Conservation (phyloP, 2,113 vertebrate species). For the Pseudolaguvia tuberculata region DNA sequence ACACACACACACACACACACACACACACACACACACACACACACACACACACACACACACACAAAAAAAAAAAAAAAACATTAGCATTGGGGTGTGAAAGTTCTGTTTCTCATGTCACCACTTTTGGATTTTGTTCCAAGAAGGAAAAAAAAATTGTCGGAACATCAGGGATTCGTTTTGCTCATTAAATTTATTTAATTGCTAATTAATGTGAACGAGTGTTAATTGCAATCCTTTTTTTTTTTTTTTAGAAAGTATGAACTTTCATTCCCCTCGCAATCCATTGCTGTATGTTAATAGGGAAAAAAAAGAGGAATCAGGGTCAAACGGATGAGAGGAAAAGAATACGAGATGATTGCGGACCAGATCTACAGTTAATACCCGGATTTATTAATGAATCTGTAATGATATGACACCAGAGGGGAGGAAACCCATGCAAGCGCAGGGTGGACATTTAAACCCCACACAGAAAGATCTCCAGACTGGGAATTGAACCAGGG, state of each 20-base stretch:
- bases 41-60: not conserved
- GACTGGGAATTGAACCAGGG: too few relatives aligned
- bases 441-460: too few relatives aligned
- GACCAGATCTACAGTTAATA: not conserved
- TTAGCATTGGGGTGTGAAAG: constrained; percentile 5
- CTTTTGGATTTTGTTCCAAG: constrained; percentile 62
- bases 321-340: constrained; percentile 30
- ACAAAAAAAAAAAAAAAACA: too few relatives aligned
- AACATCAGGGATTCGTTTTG: constrained; percentile 69
- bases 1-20: constrained; percentile 6
- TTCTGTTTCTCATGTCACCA: constrained; percentile 52
- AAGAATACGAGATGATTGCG: not conserved
- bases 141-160: constrained; percentile 51
- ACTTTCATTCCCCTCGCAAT: constrained; percentile 47
- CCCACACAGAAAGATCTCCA: too few relatives aligned
- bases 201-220: constrained; percentile 88
- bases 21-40: not conserved
- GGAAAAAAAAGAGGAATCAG: constrained; percentile 45
- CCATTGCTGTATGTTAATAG: not conserved
- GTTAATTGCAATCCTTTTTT: constrained; percentile 84
- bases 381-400: not conserved
- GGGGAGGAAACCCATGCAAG: too few relatives aligned
- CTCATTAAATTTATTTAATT: constrained; percentile 83
- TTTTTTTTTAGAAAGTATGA: constrained; percentile 64
- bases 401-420: not conserved